Conservation (phyloP, 1,140 invertebrate genomes). For the Cydia amplana region DNA sequence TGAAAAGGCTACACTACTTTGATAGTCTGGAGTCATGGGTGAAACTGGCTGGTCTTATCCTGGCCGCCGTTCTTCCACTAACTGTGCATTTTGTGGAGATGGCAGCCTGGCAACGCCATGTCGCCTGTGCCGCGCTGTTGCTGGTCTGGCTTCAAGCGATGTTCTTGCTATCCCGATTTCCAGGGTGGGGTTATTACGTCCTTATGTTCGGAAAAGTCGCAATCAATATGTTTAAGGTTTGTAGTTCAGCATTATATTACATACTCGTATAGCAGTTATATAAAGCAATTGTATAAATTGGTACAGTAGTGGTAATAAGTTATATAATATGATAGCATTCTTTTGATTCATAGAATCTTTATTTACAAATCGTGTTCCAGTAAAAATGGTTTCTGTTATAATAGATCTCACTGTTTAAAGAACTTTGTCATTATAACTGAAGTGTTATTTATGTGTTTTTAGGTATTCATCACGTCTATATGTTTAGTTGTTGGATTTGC, state of each 20-base stretch:
- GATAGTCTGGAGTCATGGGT: conserved; percentile 4
- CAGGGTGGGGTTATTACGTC: neutral
- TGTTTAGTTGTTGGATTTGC: conserved; percentile 13
- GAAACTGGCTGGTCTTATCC: neutral
- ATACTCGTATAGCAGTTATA: no score
- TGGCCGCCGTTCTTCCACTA: neutral
- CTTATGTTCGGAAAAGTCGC: neutral
- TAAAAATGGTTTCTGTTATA: no score
- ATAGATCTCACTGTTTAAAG: no score
- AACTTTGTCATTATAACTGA: no score
- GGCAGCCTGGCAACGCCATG: conserved; percentile 5
- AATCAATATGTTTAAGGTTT: conserved; percentile 8
- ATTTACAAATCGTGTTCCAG: no score
- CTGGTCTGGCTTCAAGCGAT: neutral
- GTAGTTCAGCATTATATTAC: neutral
- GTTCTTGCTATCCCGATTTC: conserved; percentile 6
- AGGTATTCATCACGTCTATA: neutral
- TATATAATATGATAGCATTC: no score
- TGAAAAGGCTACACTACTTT: conserved; percentile 10
- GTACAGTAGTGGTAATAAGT: no score
- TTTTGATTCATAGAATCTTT: no score
- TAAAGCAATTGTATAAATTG: no score
- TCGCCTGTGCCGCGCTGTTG: neutral
- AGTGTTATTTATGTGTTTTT: neutral
- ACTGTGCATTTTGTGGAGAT: neutral